Percentiles rank a stretch among this genome's conserved stretches.
Evolutionary conservation across 2,888 invertebrate genomes (phyloP).

Genomic region (Oxytorus armatus): DNA sequence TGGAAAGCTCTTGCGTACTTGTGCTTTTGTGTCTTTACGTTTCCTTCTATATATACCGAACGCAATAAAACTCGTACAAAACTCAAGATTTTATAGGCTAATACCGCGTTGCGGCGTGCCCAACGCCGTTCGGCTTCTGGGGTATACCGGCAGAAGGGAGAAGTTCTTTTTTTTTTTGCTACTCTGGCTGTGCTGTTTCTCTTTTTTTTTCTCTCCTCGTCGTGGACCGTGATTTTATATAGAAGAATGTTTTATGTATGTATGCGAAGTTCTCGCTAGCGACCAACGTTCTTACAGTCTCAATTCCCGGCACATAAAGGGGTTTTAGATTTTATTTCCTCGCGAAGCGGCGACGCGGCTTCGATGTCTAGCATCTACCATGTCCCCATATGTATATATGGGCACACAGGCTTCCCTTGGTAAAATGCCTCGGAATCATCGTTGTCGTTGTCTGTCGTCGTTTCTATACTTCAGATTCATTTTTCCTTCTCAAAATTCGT

Average conservation of each 20-base stretch:
- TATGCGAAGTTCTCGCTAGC: constrained; percentile 69
- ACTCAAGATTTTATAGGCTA: constrained; percentile 80
- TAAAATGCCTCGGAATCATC: constrained; percentile 59
- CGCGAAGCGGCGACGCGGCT: constrained; percentile 58
- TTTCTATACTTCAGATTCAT: constrained; percentile 23
- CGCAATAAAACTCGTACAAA: constrained; percentile 77
- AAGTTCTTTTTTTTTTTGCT: constrained; percentile 46
- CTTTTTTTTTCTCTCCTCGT: constrained; percentile 55
- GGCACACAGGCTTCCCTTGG: constrained; percentile 28
- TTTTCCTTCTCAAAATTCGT: constrained; percentile 58
- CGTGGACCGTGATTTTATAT: constrained; percentile 79
- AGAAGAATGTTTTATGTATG: constrained; percentile 78
- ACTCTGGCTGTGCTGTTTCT: constrained; percentile 24
- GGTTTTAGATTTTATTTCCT: constrained; percentile 77
- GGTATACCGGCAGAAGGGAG: constrained; percentile 50
- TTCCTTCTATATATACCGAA: constrained; percentile 53
- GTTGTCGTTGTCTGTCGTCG: constrained; percentile 43
- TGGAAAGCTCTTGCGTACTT: constrained; percentile 29
- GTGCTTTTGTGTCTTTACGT: constrained; percentile 70
- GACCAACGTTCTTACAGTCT: constrained; percentile 68
- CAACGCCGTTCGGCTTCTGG: constrained; percentile 63
- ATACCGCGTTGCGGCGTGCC: constrained; percentile 72
- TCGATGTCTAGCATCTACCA: constrained; percentile 59
- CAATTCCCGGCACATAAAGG: constrained; percentile 74
- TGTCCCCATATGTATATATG: constrained; percentile 25